Evolutionary conservation across 35 echinoderm and acorn worm species (phyloP).

Genomic region (Apostichopus californicus): DNA sequence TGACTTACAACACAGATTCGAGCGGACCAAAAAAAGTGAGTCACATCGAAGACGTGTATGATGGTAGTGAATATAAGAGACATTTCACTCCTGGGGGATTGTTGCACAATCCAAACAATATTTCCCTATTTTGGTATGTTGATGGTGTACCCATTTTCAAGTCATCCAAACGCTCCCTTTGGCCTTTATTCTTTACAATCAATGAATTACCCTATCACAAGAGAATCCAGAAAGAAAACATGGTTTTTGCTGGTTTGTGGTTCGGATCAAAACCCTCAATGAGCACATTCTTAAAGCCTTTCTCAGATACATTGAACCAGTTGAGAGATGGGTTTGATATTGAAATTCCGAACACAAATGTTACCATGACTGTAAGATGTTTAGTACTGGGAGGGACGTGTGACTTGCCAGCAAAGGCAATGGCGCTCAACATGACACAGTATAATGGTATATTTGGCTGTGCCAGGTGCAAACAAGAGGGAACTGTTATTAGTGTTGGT

Average conservation of each 20-base stretch:
- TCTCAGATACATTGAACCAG: neutral
- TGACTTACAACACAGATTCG: neutral
- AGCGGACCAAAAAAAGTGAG: neutral
- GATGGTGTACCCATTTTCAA: constrained; percentile 52
- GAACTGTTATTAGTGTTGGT: constrained; percentile 23
- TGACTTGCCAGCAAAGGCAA: constrained; percentile 27
- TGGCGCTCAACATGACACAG: constrained; percentile 38
- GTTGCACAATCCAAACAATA: neutral
- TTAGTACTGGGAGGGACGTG: constrained; percentile 32
- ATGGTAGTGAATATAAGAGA: constrained; percentile 10
- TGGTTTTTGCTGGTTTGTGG: constrained; percentile 35
- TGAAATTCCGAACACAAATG: neutral
- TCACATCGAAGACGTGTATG: neutral
- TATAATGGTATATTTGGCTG: constrained; percentile 26
- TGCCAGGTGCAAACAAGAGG: constrained; percentile 30
- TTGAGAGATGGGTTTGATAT: neutral
- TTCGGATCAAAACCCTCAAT: constrained; percentile 51
- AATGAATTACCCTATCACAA: constrained; percentile 51
- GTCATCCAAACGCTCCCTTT: constrained; percentile 34
- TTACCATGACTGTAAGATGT: neutral
- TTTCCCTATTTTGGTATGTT: constrained; percentile 37
- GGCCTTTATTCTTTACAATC: constrained; percentile 47
- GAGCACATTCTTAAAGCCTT: constrained; percentile 50
- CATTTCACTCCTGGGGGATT: neutral
- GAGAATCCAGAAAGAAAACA: constrained; percentile 4